Evolutionary conservation across 2,888 invertebrate species (phyloP).

Genomic region (Lepetodrilus schrolli): DNA sequence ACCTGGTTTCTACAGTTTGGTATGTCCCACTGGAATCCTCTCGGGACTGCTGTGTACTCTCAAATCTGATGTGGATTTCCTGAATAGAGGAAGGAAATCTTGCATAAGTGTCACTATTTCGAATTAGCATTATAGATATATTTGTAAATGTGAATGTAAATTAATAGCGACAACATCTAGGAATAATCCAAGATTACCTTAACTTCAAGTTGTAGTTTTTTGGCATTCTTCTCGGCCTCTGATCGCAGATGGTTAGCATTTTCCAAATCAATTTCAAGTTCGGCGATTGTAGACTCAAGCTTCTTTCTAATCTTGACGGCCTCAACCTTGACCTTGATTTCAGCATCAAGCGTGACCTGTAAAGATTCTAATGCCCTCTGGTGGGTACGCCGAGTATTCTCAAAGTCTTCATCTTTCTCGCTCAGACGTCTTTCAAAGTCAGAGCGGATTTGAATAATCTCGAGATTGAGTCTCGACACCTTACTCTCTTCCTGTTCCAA

Average conservation of each 20-base stretch:
- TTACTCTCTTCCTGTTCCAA: slow-evolving; percentile 99
- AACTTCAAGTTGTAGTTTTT: slow-evolving; percentile 97
- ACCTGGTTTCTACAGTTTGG: slow-evolving; percentile 96
- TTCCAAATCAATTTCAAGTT: slow-evolving; percentile 97
- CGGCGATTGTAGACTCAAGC: slow-evolving; percentile 98
- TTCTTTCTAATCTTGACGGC: slow-evolving; percentile 99
- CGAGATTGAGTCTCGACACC: slow-evolving; percentile 90
- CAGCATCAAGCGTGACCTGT: slow-evolving; percentile 99
- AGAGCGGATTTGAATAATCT: slow-evolving; percentile 97
- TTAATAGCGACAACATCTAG: too few relatives aligned
- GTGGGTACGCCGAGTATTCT: slow-evolving; percentile 98
- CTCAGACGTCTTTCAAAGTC: slow-evolving; percentile 99
- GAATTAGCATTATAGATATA: too few relatives aligned
- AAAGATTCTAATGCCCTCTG: slow-evolving; percentile 99
- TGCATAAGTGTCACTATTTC: background rate
- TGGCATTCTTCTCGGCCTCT: slow-evolving; percentile 98
- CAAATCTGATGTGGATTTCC: slow-evolving; percentile 92
- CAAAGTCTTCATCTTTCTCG: slow-evolving; percentile 99
- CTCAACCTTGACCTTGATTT: slow-evolving; percentile 99
- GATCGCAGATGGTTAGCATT: slow-evolving; percentile 99
- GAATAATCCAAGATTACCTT: too few relatives aligned
- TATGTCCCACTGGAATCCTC: slow-evolving; percentile 98
- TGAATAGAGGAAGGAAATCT: slow-evolving; percentile 21
- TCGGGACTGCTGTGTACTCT: slow-evolving; percentile 97
- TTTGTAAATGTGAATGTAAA: too few relatives aligned